Base-by-base conservation (phyloP, 2,888 invertebrate species). In the Pseudococcus jackbeardsleyi region DNA sequence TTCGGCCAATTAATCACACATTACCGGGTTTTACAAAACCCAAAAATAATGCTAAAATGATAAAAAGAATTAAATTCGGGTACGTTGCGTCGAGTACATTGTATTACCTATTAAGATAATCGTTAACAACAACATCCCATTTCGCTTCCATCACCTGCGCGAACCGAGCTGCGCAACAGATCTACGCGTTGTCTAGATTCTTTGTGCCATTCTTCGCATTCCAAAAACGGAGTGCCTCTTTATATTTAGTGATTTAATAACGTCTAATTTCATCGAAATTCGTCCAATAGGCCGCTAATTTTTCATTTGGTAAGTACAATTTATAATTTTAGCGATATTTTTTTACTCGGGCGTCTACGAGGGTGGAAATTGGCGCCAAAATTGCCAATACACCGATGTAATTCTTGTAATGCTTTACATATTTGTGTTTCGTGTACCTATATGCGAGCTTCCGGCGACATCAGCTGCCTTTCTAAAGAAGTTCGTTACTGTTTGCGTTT, bases 181-280 rank as follows among this genome's bases (percentile, higher is more conserved):
- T 88, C 79, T 54, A 82, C 79, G 88, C 96, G 96, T 96, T 96
- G 96, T 96, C 96, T 94, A 95, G 96, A 96, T 96, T 97, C 96
- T 96, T 96, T 96, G 96, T 96, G 96, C 95, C 96, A 97, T 97
- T 96, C 96, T 95, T 96, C 94, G 95, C 96, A 97, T 97, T 96
- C 96, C 96, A 96, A 93, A 93, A 93, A 93, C 93, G 92, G 92
- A 92, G 92, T 92, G 90, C 90, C 88, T 88, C 88, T 88, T 82
- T 88, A 82, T 88, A 88, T 88, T 88, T 88, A 88, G 79, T 88
- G 88, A 88, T 88, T 88, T 88, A 88, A 88, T 88, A 88, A 88
- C 88, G 88, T 88, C 54, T 88, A 88, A 88, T 82, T 88, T 88
- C 88, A 82, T 88, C 88, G 88, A 88, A 88, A 82, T 82, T 88